phyloP scores from a whole-genome alignment of 1,140 invertebrate genomes.

The Pseudomyrmex flavicornis region DNA sequence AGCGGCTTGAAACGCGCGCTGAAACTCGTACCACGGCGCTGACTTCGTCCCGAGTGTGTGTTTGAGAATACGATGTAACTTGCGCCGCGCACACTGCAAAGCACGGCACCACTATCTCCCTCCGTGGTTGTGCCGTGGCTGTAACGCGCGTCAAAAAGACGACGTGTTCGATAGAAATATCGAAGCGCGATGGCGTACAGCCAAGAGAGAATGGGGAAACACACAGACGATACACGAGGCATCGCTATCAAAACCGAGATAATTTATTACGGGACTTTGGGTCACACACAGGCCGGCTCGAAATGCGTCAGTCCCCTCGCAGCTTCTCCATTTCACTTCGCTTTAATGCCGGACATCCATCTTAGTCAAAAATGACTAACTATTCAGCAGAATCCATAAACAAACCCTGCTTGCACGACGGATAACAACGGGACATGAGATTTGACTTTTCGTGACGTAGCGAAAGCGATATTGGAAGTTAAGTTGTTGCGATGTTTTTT shows the following conservation, averaged over 20 bases:
- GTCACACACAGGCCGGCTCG: conserved; percentile 6
- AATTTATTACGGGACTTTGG: conserved; percentile 40
- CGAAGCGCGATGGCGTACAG: neutral
- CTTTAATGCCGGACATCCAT: conserved; percentile 52
- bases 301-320: conserved; percentile 11
- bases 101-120: conserved; percentile 9
- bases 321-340: conserved; percentile 28
- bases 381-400: conserved; percentile 37
- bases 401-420: conserved; percentile 5
- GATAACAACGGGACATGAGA: conserved; percentile 30
- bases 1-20: conserved; percentile 14
- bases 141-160: conserved; percentile 15
- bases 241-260: conserved; percentile 36
- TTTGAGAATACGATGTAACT: conserved; percentile 58
- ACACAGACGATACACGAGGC: neutral
- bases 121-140: neutral
- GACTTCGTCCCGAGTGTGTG: conserved; percentile 55
- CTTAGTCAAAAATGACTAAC: conserved; percentile 50
- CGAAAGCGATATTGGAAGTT: conserved; percentile 2
- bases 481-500: neutral
- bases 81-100: conserved; percentile 15
- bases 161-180: conserved; percentile 6
- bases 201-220: conserved; percentile 16
- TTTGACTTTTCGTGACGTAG: conserved; percentile 30
- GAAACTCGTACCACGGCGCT: conserved; percentile 24